phyloP scores from a whole-genome alignment of 2,113 vertebrate species.

The Nansenia antarctica region DNA sequence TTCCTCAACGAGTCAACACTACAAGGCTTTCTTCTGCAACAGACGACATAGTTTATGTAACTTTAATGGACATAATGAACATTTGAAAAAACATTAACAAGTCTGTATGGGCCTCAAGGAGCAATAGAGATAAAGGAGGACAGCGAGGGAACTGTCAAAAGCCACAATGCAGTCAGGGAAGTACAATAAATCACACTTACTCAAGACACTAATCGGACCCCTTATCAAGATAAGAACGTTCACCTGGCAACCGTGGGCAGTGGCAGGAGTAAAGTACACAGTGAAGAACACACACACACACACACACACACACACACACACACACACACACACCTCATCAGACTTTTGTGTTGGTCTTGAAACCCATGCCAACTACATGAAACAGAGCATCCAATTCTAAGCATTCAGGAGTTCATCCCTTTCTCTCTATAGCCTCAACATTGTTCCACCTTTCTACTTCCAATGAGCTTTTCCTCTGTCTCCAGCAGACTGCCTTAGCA shows the following conservation, averaged over 20 bases:
- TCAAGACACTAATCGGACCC: slow-evolving; percentile 48
- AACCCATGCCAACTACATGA: slow-evolving; percentile 40
- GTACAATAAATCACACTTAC: slow-evolving; percentile 37
- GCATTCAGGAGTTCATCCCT: slow-evolving; percentile 42
- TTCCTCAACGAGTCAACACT: slow-evolving; percentile 33
- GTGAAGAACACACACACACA: slow-evolving; percentile 10
- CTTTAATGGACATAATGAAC: slow-evolving; percentile 20
- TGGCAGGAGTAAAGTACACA: slow-evolving; percentile 42
- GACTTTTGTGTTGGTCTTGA: slow-evolving; percentile 31
- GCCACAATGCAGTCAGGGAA: slow-evolving; percentile 23
- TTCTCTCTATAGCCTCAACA: slow-evolving; percentile 49
- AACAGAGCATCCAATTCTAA: slow-evolving; percentile 30
- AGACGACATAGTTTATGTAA: slow-evolving; percentile 21
- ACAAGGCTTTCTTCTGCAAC: slow-evolving; percentile 3
- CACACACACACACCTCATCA: slow-evolving; percentile 30
- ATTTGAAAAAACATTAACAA: slow-evolving; percentile 22
- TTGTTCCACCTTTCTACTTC: slow-evolving; percentile 65
- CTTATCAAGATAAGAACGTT: slow-evolving; percentile 48
- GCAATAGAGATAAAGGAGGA: slow-evolving; percentile 27
- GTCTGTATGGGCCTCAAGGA: slow-evolving; percentile 6
- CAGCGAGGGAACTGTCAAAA: background rate
- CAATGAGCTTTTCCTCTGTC: slow-evolving; percentile 61
- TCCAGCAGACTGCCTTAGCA: slow-evolving; percentile 62
- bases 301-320: background rate
- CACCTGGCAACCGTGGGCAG: slow-evolving; percentile 44